Conservation (phyloP, 2,797 vertebrate species). For the Rallus crepitans region DNA sequence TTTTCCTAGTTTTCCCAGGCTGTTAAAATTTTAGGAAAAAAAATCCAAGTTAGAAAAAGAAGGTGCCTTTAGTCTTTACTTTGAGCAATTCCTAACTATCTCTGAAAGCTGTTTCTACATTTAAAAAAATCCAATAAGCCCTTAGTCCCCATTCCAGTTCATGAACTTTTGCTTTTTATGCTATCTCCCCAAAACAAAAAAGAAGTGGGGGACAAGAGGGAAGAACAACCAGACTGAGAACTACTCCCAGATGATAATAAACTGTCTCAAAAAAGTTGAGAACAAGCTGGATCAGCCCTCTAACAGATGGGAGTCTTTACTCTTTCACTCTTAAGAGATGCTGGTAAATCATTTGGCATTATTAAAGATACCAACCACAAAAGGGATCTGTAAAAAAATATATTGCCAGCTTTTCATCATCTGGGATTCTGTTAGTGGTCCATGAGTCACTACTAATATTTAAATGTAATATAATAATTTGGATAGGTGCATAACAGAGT, state of each 20-base stretch:
- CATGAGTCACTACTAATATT: conserved; percentile 10
- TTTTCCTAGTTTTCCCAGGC: background rate
- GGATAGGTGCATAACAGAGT: conserved; percentile 32
- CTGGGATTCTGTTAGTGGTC: conserved; percentile 45
- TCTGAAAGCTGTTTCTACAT: background rate
- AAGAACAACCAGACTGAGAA: background rate
- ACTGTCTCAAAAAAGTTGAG: conserved; percentile 5
- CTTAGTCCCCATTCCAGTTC: background rate
- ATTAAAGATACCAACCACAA: conserved; percentile 55
- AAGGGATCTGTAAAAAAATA: conserved; percentile 37
- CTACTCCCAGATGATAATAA: conserved; percentile 31
- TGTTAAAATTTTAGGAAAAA: background rate
- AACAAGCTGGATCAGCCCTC: background rate
- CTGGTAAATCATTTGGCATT: conserved; percentile 51
- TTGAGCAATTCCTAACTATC: background rate
- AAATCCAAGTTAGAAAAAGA: background rate
- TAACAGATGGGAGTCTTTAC: conserved; percentile 19
- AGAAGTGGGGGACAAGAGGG: background rate
- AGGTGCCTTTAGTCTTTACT: background rate
- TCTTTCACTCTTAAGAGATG: conserved; percentile 14
- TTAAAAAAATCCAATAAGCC: background rate
- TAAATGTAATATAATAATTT: background rate
- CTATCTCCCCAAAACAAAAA: background rate
- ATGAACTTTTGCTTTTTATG: background rate
- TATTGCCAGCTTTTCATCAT: conserved; percentile 45